A percentile compares a stretch with the other conserved stretches of the same genome.
Evolutionary conservation across 2,888 invertebrate species (phyloP).

Genomic region (Bhutanitis thaidina): DNA sequence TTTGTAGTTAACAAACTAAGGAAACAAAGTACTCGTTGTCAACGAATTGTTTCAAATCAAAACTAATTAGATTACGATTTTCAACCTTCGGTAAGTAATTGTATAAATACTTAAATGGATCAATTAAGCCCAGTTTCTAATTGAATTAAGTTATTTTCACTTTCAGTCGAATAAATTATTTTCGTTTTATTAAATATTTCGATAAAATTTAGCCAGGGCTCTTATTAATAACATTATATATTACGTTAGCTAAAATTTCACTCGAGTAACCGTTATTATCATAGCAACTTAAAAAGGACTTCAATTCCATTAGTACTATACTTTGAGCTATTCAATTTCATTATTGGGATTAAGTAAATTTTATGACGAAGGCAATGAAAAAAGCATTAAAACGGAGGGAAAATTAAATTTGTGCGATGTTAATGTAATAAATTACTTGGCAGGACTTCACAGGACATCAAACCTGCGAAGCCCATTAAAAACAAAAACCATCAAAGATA

Average conservation of each 20-base stretch:
- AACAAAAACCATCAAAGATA: no score
- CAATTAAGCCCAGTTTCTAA: no score
- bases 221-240: conserved; percentile 9
- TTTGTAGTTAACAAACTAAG: no score
- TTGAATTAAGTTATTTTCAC: no score
- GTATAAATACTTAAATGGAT: no score
- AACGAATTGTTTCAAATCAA: no score
- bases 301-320: conserved; percentile 21
- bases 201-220: background rate
- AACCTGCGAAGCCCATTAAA: no score
- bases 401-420: conserved; percentile 13
- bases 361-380: conserved; percentile 14
- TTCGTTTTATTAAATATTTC: background rate
- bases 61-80: no score
- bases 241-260: conserved; percentile 14
- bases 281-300: conserved; percentile 17
- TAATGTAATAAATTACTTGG: conserved; percentile 5
- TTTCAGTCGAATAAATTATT: background rate
- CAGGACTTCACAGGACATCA: no score
- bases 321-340: conserved; percentile 19
- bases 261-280: conserved; percentile 15
- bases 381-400: no score
- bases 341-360: conserved; percentile 21
- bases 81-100: no score
- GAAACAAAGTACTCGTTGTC: no score